phyloP scores from a whole-genome alignment of 2,797 vertebrate species.

The Microhierax caerulescens region DNA sequence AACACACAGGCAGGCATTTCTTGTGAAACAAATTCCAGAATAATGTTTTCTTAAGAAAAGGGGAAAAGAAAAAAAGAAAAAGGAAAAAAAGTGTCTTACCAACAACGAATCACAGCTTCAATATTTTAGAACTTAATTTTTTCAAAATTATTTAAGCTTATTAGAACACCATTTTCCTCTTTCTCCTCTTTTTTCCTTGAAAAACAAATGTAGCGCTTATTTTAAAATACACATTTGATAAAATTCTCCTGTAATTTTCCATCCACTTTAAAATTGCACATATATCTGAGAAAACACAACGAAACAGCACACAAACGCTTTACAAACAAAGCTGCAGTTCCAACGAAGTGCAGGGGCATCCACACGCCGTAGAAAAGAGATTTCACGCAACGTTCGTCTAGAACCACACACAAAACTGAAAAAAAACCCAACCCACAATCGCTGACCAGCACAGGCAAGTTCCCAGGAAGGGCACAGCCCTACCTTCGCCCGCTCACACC shows the following conservation, averaged over 20 bases:
- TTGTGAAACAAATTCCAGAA: neutral
- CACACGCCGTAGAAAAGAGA: neutral
- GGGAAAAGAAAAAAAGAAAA: neutral
- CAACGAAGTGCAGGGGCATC: neutral
- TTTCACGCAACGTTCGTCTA: neutral
- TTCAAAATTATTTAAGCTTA: neutral
- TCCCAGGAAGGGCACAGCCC: neutral
- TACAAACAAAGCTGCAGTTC: neutral
- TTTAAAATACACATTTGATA: neutral
- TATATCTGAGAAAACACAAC: rapidly evolving
- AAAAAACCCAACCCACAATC: no score
- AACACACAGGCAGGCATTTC: neutral
- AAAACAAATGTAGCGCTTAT: neutral
- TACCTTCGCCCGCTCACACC: neutral
- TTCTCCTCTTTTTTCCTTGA: neutral
- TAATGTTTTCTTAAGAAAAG: neutral
- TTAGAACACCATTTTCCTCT: neutral
- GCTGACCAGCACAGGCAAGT: rapidly evolving
- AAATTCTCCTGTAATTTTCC: neutral
- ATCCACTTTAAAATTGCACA: neutral
- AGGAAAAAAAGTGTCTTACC: no score
- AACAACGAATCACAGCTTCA: neutral
- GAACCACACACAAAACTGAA: neutral
- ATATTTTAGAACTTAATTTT: neutral
- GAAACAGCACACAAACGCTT: neutral